Base-by-base conservation (phyloP, 2,797 vertebrate species). In the Pipistrellus nathusii region DNA sequence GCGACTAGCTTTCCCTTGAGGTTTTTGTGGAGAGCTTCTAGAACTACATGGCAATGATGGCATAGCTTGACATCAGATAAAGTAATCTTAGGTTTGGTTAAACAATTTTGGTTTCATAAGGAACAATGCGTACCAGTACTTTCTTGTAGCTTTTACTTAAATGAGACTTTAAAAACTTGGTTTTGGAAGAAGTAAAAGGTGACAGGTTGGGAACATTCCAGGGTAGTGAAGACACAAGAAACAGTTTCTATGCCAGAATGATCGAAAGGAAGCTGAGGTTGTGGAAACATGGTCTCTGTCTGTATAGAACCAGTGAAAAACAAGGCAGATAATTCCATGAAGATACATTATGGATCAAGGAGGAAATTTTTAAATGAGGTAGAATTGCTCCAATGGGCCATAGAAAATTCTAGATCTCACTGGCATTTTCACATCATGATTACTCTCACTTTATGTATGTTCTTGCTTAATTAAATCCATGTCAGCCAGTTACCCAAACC, bases 31-130 rank as follows among this genome's bases (percentile, higher is more conserved):
- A 86, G 18, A 66, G 18, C 23, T 90, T 81, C n/a, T 48, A 41
- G 59, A 93, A 85, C 85, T 8, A 55, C 20, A 59, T 10, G 46
- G 66, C 82, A 93, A 38, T 35, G 41, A 92, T 20, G 85, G 73
- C 8, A 38, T 15, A 89, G 9, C 1, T 81, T 84, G 53, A 57
- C 59, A 35, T 55, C 17, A 71, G 32, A 87, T 41, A 66, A 83
- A 93, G 35, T 41, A 21, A 32, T 77, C 77, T 86, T 93, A 93
- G 76, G 68, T 0, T 1, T 66, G 92, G 95, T 83, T 94, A 84
- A 23, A 93, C 73, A 92, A 1, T 44, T 53, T 93, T 92, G 59
- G 15, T 57, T 96, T 66, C 46, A 35, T 35, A 46, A 48, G 90
- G 18, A 14, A 51, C 93, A 94, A 64, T 38, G 57, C 73, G 38